Base-by-base conservation (phyloP, 92 coral and sea anemone species). In the Parazoanthus darwini region DNA sequence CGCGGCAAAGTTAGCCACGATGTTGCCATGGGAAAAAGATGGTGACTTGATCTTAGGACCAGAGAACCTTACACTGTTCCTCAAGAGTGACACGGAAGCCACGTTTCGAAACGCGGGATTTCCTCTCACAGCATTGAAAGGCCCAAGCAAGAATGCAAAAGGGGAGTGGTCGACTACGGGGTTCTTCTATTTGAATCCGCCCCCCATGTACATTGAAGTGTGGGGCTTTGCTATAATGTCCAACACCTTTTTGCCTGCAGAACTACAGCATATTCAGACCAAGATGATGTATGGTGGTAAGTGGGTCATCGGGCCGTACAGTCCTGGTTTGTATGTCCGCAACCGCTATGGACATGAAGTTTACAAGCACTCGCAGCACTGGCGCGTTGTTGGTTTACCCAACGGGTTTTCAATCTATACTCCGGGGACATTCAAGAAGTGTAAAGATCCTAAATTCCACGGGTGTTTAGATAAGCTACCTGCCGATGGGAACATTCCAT, bases 381-480 rank as follows among this genome's bases (percentile, higher is more conserved):
- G 86, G 86, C 22, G 37, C 0, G 86, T 66, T 5, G 63, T 65
- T 6, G 86, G 86, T 46, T 42, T 66, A 25, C 42, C 77, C n/a
- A 43, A 43, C 63, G 77, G 86, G 18, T 82, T 67, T 9, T 43
- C 75, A 9, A 26, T 43, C 18, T 82, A 82, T 43, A 82, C 42
- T n/a, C 86, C 86, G 38, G 86, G 86, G 43, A 8, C 86, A 68
- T 82, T 82, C 78, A 82, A 82, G 54, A 82, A 82, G 23, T 82
- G 86, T 33, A 82, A 82, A 46, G 72, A 72, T 82, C 86, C 86
- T 4, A 73, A 73, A 4, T 82, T 82, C 58, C 86, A 82, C 20
- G 86, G 86, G 4, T 82, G 86, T 25, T 82, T 82, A n/a, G 86
- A 82, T 66, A 82, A 66, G n/a, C 76, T 82, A 8, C 86, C 86